Evolutionary conservation across 2,888 invertebrate species (phyloP).

Genomic region (Carterocephalus palaemon): DNA sequence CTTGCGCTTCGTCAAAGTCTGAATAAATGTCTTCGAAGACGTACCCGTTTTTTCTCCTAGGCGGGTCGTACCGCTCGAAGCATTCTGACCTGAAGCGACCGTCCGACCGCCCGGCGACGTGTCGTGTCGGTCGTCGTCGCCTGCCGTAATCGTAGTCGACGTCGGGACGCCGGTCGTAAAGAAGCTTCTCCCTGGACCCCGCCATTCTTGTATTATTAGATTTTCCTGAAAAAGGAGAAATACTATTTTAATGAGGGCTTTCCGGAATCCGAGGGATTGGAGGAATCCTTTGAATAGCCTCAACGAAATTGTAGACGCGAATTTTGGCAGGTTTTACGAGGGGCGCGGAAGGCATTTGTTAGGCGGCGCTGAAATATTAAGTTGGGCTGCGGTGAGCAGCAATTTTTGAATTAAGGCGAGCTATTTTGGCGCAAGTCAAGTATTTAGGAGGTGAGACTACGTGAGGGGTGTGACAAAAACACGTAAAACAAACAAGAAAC

Average conservation of each 20-base stretch:
- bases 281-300: slow-evolving; percentile 26
- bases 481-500: too few species aligned
- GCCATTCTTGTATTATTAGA: slow-evolving; percentile 59
- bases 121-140: slow-evolving; percentile 43
- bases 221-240: slow-evolving; percentile 52
- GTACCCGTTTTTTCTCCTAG: slow-evolving; percentile 66
- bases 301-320: slow-evolving; percentile 19
- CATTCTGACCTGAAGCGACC: slow-evolving; percentile 37
- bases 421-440: too few species aligned
- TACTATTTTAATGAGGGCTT: slow-evolving; percentile 42
- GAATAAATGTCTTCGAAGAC: slow-evolving; percentile 75
- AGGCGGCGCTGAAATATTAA: slow-evolving; percentile 23
- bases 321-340: slow-evolving; percentile 21
- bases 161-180: slow-evolving; percentile 61
- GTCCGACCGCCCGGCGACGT: slow-evolving; percentile 28
- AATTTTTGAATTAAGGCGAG: slow-evolving; percentile 22
- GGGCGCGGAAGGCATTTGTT: slow-evolving; percentile 20
- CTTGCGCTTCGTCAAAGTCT: slow-evolving; percentile 73
- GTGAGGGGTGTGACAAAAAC: too few species aligned
- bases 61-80: slow-evolving; percentile 45
- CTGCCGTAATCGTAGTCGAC: slow-evolving; percentile 53
- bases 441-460: too few species aligned
- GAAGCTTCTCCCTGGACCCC: slow-evolving; percentile 65
- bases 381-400: slow-evolving; percentile 19
- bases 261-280: slow-evolving; percentile 25